A percentile compares a stretch with the other conserved stretches of the same genome.
phyloP scores from a whole-genome alignment of 2,888 invertebrate species.

The Drosophila monieri region DNA sequence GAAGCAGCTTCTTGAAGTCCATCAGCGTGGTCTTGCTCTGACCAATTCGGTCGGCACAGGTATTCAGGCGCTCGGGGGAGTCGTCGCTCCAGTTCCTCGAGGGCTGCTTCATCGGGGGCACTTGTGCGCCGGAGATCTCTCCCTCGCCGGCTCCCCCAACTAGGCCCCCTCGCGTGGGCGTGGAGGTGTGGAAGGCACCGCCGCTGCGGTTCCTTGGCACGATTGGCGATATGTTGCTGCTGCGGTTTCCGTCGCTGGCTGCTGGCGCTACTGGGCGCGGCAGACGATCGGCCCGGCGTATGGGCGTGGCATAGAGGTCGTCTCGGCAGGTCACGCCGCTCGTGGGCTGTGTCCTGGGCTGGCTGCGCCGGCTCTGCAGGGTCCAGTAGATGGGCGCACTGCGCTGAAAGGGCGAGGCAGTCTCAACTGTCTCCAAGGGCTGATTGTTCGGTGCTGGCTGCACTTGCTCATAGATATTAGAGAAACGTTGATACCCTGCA shows the following conservation, averaged over 20 bases:
- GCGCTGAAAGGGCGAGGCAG: conserved; percentile 77
- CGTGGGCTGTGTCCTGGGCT: conserved; percentile 63
- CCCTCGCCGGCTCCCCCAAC: conserved; percentile 16
- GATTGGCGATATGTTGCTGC: conserved; percentile 87
- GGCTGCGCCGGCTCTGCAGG: conserved; percentile 84
- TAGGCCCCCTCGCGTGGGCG: conserved; percentile 85
- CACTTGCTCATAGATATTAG: conserved; percentile 81
- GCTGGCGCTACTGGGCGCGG: conserved; percentile 59
- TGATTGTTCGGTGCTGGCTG: conserved; percentile 61
- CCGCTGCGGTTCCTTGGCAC: conserved; percentile 86
- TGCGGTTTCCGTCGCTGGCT: conserved; percentile 30
- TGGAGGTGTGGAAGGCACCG: conserved; percentile 87
- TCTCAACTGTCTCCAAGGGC: conserved; percentile 48
- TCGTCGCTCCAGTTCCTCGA: conserved; percentile 77
- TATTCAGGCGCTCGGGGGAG: conserved; percentile 83
- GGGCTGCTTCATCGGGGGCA: conserved; percentile 79
- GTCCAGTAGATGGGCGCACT: conserved; percentile 86
- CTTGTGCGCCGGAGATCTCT: conserved; percentile 35
- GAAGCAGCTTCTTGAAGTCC: conserved; percentile 92
- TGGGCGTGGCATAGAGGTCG: conserved; percentile 83
- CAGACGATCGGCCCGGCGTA: conserved; percentile 80
- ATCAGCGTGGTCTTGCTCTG: conserved; percentile 90
- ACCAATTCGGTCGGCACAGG: conserved; percentile 88
- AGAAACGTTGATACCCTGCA: conserved; percentile 88
- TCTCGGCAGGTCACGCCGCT: conserved; percentile 77